Evolutionary conservation across 2,113 vertebrate species (phyloP).

Genomic region (Mastomys natalensis): DNA sequence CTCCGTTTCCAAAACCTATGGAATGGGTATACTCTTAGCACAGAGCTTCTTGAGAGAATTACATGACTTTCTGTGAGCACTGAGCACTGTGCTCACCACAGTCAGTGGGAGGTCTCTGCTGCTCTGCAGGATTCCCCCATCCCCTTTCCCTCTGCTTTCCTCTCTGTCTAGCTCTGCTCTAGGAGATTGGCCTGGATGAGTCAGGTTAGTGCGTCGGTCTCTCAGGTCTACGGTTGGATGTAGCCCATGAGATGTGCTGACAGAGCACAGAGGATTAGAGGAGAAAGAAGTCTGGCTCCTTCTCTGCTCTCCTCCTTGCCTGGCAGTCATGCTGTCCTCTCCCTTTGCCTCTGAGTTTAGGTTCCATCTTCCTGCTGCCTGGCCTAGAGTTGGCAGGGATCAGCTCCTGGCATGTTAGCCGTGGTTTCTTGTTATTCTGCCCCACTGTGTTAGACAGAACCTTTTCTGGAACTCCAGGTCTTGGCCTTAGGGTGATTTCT

Average conservation of each 20-base stretch:
- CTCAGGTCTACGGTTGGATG: neutral
- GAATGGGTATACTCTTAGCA: neutral
- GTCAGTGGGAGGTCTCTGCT: accelerated
- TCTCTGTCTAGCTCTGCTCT: neutral
- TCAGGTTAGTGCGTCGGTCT: too few species aligned
- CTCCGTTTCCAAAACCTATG: neutral
- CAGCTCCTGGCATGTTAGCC: neutral
- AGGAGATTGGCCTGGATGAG: neutral
- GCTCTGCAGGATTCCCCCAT: neutral
- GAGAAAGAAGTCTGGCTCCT: neutral
- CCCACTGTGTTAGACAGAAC: neutral
- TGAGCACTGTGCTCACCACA: neutral
- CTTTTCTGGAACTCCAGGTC: neutral
- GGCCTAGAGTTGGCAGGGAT: neutral
- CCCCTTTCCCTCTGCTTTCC: neutral
- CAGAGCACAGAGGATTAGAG: neutral
- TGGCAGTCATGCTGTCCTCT: neutral
- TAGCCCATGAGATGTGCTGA: neutral
- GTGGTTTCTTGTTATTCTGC: neutral
- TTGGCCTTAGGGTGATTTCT: neutral
- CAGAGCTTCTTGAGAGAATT: neutral
- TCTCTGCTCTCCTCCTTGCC: neutral
- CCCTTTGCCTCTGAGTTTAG: too few species aligned
- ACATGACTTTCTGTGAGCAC: neutral
- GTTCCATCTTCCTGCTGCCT: neutral